phyloP scores from a whole-genome alignment of 2,888 invertebrate species.

The Scaeva pyrastri region DNA sequence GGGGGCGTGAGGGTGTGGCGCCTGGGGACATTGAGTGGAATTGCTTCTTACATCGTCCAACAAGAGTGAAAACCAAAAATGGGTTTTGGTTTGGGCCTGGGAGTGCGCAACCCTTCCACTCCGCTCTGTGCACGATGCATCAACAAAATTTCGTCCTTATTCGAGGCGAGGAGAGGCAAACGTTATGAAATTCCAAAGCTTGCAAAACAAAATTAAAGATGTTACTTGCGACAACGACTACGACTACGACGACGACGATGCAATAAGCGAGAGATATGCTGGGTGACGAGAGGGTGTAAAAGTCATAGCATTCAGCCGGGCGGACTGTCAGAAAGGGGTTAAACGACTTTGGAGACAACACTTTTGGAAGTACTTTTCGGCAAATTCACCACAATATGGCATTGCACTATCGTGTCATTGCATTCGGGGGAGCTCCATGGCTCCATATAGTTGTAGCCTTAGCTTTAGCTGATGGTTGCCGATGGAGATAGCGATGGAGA shows the following conservation, averaged over 20 bases:
- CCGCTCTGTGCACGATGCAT: constrained; percentile 29
- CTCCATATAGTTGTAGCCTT: not conserved
- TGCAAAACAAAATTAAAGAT: constrained; percentile 71
- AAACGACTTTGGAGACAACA: constrained; percentile 72
- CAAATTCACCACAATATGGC: constrained; percentile 67
- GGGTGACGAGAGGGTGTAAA: constrained; percentile 17
- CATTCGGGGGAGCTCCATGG: not conserved
- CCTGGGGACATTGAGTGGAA: constrained; percentile 4
- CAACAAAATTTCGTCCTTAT: constrained; percentile 19
- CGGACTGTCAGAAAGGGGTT: constrained; percentile 37
- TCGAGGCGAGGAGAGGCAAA: constrained; percentile 15
- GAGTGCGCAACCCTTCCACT: not conserved
- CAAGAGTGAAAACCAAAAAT: constrained; percentile 13
- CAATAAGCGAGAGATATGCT: constrained; percentile 28
- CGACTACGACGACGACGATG: constrained; percentile 7
- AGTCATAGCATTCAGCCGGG: not conserved
- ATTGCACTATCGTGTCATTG: constrained; percentile 45
- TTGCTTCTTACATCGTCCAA: constrained; percentile 59
- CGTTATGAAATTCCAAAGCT: constrained; percentile 70
- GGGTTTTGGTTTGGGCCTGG: not conserved
- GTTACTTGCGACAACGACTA: constrained; percentile 34
- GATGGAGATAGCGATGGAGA: not conserved
- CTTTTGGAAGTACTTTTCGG: constrained; percentile 65
- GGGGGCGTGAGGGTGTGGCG: constrained; percentile 13
- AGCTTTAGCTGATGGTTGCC: not conserved